Evolutionary conservation across 1,140 invertebrate genomes (phyloP).

Genomic region (Dreissena polymorpha): DNA sequence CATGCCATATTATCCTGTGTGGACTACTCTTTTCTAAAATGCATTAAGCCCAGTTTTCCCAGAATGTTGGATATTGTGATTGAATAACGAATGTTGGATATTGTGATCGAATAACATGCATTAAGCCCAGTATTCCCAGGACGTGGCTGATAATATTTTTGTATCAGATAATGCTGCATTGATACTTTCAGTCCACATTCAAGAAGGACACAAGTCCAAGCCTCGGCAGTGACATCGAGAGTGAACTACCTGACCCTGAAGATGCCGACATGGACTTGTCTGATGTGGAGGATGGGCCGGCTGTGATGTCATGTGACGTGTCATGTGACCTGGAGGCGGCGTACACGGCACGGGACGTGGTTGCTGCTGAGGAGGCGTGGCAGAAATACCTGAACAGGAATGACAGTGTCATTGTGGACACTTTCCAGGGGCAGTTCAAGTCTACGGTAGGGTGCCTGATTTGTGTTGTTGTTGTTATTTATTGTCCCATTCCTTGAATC

Average conservation of each 20-base stretch:
- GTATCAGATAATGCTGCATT: too few relatives aligned
- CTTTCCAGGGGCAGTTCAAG: slow-evolving; percentile 88
- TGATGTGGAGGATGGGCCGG: slow-evolving; percentile 18
- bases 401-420: slow-evolving; percentile 85
- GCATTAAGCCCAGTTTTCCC: too few relatives aligned
- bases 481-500: too few relatives aligned
- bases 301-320: background rate
- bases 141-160: too few relatives aligned
- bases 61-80: too few relatives aligned
- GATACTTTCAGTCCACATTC: background rate
- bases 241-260: slow-evolving; percentile 47
- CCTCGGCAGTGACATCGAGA: slow-evolving; percentile 61
- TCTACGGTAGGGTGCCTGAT: slow-evolving; percentile 83
- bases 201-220: slow-evolving; percentile 34
- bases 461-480: too few relatives aligned
- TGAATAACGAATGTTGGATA: too few relatives aligned
- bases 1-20: too few relatives aligned
- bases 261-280: slow-evolving; percentile 54
- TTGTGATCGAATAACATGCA: too few relatives aligned
- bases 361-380: slow-evolving; percentile 84
- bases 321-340: slow-evolving; percentile 14
- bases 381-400: slow-evolving; percentile 83
- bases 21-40: too few relatives aligned
- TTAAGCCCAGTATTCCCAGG: too few relatives aligned
- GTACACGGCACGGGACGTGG: slow-evolving; percentile 25